Evolutionary conservation across 2,113 vertebrate genomes (phyloP).

Genomic region (Strix aluco): DNA sequence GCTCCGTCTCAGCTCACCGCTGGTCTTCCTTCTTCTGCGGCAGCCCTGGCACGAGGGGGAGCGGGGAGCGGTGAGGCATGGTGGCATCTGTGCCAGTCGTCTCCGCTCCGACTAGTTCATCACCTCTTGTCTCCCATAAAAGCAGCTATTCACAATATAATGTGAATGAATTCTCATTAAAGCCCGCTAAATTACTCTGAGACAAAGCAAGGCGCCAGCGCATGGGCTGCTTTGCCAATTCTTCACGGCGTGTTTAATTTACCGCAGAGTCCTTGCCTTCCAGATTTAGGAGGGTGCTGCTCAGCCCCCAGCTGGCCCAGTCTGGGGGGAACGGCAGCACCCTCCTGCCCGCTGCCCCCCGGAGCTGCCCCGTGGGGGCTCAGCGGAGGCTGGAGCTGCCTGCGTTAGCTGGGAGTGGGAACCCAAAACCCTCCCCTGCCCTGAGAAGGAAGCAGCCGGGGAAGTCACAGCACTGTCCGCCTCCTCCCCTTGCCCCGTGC

Average conservation of each 20-base stretch:
- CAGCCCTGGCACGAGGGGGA: background rate
- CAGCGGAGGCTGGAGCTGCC: background rate
- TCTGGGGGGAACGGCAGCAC: background rate
- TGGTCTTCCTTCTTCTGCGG: background rate
- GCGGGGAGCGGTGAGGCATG: background rate
- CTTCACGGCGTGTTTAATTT: background rate
- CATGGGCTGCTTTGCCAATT: background rate
- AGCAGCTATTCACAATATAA: background rate
- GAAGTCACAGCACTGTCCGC: background rate
- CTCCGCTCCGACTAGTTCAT: background rate
- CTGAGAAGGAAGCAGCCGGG: background rate
- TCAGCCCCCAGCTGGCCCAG: background rate
- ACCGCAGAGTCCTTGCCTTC: background rate
- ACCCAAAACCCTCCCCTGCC: background rate
- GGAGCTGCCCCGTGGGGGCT: background rate
- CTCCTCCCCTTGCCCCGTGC: background rate
- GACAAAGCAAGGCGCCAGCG: slow-evolving; percentile 19
- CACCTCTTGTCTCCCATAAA: slow-evolving; percentile 21
- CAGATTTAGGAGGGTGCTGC: background rate
- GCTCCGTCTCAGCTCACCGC: background rate
- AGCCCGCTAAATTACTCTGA: slow-evolving; percentile 28
- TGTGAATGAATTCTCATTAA: slow-evolving; percentile 38
- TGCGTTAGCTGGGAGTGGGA: background rate
- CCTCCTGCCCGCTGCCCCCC: background rate
- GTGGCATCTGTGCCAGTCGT: background rate